Evolutionary conservation across 1,140 invertebrate genomes (phyloP), one percentile per base, ranked within the genome.

Genomic region (Probaryconus sp.): DNA sequence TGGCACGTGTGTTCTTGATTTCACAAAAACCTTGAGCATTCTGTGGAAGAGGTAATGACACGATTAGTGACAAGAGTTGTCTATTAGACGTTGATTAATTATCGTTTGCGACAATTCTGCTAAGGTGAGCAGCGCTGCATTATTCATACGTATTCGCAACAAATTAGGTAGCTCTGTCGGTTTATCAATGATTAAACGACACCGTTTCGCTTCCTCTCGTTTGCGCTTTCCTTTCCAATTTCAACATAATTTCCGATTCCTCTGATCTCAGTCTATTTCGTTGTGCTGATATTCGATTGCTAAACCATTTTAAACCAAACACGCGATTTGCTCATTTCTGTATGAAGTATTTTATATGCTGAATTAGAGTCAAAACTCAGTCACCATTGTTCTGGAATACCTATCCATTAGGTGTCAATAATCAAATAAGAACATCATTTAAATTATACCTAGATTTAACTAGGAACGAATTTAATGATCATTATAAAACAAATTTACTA

Each of bases 71-170:
- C 43, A 50, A 63, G 47, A 69, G 40, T 64, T 53, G 51, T 68
- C 63, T 43, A 64, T 63, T 69, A 42, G 70, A 78, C 77, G 50
- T 70, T 69, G 69, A 79, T 43, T 76, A 79, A 79, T 76, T 61
- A 35, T 30, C 40, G 45, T 35, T 63, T 53, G 47, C 30, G 38
- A 51, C 40, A 45, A 26, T 13, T 10, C 24, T 16, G 7, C 18
- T 42, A 65, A 76, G 33, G 47, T 70, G 20, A 64, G 33, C 56
- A 30, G 42, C 37, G 68, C 48, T 72, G 55, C 50, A 81, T 78
- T 77, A 79, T 81, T 79, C 79, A 77, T 76, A 61, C 47, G 68
- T 72, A 70, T 76, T 69, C 40, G 48, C 65, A 76, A 81, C 71
- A 76, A 79, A 79, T 79, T 76, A 69, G 68, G 26, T 58, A 58